Conservation (phyloP, 2,113 vertebrate genomes). For the Dicrurus megarhynchus region DNA sequence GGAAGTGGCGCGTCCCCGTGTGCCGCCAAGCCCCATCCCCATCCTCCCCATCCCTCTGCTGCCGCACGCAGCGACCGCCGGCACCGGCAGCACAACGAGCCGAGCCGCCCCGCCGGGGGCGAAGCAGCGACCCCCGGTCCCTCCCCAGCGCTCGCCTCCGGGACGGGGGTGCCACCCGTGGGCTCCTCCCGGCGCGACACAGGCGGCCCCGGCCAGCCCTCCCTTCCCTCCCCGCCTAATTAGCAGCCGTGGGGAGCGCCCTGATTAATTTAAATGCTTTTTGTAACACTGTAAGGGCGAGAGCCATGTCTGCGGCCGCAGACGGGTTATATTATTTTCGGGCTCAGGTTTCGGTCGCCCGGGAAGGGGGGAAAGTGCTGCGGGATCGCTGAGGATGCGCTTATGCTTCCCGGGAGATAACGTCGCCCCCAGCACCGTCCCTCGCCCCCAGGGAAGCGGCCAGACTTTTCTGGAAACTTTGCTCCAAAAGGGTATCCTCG, state of each 20-base stretch:
- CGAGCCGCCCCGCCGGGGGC: not conserved
- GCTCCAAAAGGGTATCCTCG: constrained; percentile 49
- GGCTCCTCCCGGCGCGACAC: not conserved
- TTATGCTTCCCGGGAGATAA: not conserved
- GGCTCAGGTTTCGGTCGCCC: not conserved
- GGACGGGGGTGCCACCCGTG: not conserved
- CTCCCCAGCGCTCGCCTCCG: not conserved
- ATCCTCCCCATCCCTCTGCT: not conserved
- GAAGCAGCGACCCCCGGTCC: not conserved
- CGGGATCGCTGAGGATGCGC: not conserved
- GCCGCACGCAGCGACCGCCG: not conserved
- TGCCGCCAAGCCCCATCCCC: not conserved
- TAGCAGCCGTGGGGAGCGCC: constrained; percentile 9
- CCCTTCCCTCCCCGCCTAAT: not conserved
- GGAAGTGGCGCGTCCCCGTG: not conserved
- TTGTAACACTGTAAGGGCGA: constrained; percentile 42
- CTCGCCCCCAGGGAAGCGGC: not conserved
- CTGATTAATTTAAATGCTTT: constrained; percentile 58
- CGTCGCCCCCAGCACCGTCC: not conserved
- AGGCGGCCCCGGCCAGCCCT: not conserved
- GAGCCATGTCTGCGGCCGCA: not conserved
- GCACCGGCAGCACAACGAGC: not conserved
- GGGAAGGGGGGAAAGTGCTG: not conserved
- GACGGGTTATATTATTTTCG: constrained; percentile 30
- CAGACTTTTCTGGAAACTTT: constrained; percentile 50